Conservation (phyloP, 2,888 invertebrate genomes). For the Lacanobia wlatinum region DNA sequence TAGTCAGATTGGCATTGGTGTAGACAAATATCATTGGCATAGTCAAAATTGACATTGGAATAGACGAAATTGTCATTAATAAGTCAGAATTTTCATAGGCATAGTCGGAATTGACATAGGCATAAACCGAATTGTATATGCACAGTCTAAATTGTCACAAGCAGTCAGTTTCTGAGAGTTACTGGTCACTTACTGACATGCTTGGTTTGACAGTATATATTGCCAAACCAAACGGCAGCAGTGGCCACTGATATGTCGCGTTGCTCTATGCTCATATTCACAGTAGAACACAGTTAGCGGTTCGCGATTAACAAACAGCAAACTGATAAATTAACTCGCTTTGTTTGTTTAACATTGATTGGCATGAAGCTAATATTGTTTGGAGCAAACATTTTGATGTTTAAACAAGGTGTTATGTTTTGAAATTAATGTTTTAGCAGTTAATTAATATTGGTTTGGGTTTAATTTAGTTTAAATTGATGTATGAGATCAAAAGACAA, state of each 20-base stretch:
- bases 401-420: constrained; percentile 23
- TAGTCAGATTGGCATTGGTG: neutral
- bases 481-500: constrained; percentile 23
- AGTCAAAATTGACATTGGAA: neutral
- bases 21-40: neutral
- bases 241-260: neutral
- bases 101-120: neutral
- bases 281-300: constrained; percentile 14
- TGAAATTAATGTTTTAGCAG: constrained; percentile 14
- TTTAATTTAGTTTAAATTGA: constrained; percentile 20
- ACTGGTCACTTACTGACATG: neutral
- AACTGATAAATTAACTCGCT: constrained; percentile 36
- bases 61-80: neutral
- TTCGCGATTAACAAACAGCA: constrained; percentile 28
- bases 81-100: neutral
- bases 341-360: constrained; percentile 54
- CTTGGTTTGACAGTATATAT: neutral
- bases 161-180: neutral
- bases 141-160: neutral
- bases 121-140: neutral
- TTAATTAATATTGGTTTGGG: constrained; percentile 12
- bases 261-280: neutral
- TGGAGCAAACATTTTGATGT: constrained; percentile 28
- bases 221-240: neutral
- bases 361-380: constrained; percentile 37